Evolutionary conservation across 2,113 vertebrate species (phyloP).

Genomic region (Eleginops maclovinus): DNA sequence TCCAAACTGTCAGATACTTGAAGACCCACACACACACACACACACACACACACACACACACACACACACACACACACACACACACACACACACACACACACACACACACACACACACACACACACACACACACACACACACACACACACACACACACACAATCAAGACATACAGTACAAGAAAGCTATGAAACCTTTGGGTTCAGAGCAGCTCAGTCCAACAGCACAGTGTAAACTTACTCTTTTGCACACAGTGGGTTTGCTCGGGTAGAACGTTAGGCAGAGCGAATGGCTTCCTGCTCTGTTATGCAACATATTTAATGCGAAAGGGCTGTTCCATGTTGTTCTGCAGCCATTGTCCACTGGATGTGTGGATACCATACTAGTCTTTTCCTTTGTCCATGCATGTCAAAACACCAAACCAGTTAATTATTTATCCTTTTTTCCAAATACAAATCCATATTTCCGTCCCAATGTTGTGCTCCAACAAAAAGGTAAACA

Average conservation of each 20-base stretch:
- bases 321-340: constrained; percentile 80
- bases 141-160: background rate
- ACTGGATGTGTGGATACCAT: constrained; percentile 80
- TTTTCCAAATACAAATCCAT: constrained; percentile 83
- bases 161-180: background rate
- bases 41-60: background rate
- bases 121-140: background rate
- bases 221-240: constrained; percentile 17
- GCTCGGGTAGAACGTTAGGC: constrained; percentile 51
- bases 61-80: too few species aligned
- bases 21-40: background rate
- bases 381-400: constrained; percentile 84
- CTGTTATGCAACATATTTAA: constrained; percentile 78
- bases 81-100: background rate
- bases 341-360: constrained; percentile 83
- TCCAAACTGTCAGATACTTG: background rate
- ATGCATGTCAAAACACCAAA: constrained; percentile 81
- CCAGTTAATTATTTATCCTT: constrained; percentile 80
- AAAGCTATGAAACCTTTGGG: background rate
- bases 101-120: background rate
- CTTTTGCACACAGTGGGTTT: constrained; percentile 45
- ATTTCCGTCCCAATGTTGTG: constrained; percentile 82
- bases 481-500: constrained; percentile 81
- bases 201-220: background rate
- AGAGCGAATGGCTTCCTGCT: constrained; percentile 68